Evolutionary conservation across 1,140 invertebrate species (phyloP).

Genomic region (Colletes latitarsis): DNA sequence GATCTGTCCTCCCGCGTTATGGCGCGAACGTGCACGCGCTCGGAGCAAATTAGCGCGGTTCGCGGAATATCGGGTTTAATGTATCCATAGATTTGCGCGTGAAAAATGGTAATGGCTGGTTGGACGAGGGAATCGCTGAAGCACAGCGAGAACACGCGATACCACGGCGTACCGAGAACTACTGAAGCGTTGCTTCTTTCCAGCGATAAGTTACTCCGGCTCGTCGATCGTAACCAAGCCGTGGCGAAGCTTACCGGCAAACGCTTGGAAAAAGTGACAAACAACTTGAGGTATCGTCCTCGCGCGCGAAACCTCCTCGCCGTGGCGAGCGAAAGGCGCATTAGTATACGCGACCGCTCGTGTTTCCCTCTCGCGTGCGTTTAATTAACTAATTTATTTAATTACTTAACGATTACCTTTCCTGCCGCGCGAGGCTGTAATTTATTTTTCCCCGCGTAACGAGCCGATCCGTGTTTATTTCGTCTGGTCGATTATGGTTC

Average conservation of each 20-base stretch:
- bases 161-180: conserved; percentile 5
- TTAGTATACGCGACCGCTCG: conserved; percentile 4
- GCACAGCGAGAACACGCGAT: conserved; percentile 19
- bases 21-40: background rate
- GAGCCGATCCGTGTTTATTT: conserved; percentile 23
- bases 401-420: conserved; percentile 45
- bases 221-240: conserved; percentile 23
- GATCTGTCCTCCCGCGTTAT: too few species aligned
- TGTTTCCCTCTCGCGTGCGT: conserved; percentile 8
- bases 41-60: background rate
- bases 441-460: conserved; percentile 40
- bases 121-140: background rate
- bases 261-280: conserved; percentile 35
- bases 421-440: conserved; percentile 26
- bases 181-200: conserved; percentile 24
- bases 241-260: background rate
- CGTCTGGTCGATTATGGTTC: background rate
- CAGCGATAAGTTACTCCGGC: conserved; percentile 19
- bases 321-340: conserved; percentile 1
- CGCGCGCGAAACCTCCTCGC: background rate
- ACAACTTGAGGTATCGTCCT: conserved; percentile 21
- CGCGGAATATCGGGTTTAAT: conserved; percentile 29
- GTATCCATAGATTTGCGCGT: conserved; percentile 19
- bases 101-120: conserved; percentile 33
- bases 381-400: conserved; percentile 54